Conservation (phyloP, 2,113 vertebrate species). For the Burhinus bistriatus region DNA sequence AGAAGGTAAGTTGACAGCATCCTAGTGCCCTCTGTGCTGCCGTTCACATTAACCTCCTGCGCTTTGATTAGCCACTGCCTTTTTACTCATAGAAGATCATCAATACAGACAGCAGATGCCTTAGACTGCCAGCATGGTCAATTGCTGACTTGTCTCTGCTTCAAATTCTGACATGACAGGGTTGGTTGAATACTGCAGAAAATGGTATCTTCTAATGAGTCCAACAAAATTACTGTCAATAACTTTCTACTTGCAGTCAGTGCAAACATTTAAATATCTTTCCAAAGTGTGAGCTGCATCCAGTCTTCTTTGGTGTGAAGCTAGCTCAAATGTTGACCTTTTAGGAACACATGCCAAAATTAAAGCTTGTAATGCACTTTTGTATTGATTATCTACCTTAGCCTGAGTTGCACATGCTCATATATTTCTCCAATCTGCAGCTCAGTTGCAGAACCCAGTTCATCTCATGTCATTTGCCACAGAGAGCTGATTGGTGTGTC, state of each 20-base stretch:
- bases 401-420: not conserved
- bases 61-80: not conserved
- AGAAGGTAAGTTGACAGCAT: not conserved
- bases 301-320: not conserved
- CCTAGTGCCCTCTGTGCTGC: not conserved
- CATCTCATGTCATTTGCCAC: not conserved
- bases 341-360: not conserved
- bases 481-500: not conserved
- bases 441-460: not conserved
- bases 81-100: not conserved
- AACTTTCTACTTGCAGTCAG: not conserved
- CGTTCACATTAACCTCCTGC: not conserved
- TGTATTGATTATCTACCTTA: not conserved
- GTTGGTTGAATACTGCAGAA: not conserved
- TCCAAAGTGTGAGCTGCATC: not conserved
- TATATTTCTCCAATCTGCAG: not conserved
- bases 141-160: not conserved
- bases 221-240: not conserved
- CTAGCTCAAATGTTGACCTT: not conserved
- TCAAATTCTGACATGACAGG: not conserved
- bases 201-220: not conserved
- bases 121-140: not conserved
- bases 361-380: not conserved
- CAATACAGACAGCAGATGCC: not conserved
- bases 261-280: not conserved